phyloP scores from a whole-genome alignment of 2,888 invertebrate species.

The Leptothorax acervorum region DNA sequence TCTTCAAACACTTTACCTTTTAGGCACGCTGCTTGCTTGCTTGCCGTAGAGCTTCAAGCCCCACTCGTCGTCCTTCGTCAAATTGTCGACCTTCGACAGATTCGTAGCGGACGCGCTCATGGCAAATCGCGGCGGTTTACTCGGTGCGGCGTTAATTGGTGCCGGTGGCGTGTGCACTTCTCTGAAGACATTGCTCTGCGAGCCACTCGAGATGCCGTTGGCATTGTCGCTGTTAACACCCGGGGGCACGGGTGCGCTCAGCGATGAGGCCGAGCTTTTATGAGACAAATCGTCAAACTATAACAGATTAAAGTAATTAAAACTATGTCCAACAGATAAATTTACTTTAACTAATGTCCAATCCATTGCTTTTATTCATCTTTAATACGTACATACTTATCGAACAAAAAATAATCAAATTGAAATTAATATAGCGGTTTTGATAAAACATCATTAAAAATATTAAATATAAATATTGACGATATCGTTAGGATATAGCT shows the following conservation, averaged over 20 bases:
- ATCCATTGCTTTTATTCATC: not conserved
- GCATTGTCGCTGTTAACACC: slow-evolving; percentile 79
- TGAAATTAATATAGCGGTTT: not conserved
- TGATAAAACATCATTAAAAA: not conserved
- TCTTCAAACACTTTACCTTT: slow-evolving; percentile 75
- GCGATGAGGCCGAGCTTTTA: slow-evolving; percentile 95
- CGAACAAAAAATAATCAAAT: slow-evolving; percentile 20
- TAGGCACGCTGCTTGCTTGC: slow-evolving; percentile 85
- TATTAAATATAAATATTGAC: not conserved
- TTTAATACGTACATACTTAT: not conserved
- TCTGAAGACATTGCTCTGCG: slow-evolving; percentile 65
- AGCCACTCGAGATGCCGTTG: slow-evolving; percentile 61
- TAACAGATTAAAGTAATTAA: slow-evolving; percentile 57
- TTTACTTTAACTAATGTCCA: not conserved
- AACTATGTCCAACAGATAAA: slow-evolving; percentile 4
- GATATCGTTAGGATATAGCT: not conserved
- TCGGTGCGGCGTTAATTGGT: slow-evolving; percentile 86
- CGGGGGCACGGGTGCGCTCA: slow-evolving; percentile 87
- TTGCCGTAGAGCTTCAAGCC: slow-evolving; percentile 93
- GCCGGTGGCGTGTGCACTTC: slow-evolving; percentile 61
- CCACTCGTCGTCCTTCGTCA: slow-evolving; percentile 91
- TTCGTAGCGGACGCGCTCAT: slow-evolving; percentile 75
- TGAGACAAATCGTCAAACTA: slow-evolving; percentile 95
- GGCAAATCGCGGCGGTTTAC: slow-evolving; percentile 85
- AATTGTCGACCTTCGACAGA: slow-evolving; percentile 74